phyloP scores from a whole-genome alignment of 1,140 invertebrate genomes.

The Streblospio benedicti region DNA sequence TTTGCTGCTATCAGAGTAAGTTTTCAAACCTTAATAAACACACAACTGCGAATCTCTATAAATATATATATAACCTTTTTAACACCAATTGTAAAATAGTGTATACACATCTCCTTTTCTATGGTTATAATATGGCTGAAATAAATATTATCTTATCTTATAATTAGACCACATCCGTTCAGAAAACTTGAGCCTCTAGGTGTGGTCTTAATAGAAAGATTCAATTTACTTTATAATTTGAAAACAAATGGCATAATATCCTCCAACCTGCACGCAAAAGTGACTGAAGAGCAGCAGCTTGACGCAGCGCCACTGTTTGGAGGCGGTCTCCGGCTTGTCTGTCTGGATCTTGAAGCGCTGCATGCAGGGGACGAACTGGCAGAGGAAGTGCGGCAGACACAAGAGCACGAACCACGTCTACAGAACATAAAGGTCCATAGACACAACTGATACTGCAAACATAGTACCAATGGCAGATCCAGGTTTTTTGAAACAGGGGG shows the following conservation, averaged over 20 bases:
- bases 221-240: background rate
- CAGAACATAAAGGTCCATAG: conserved; percentile 19
- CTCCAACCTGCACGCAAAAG: conserved; percentile 34
- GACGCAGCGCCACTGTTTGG: conserved; percentile 37
- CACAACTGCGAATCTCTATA: background rate
- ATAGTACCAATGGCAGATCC: too few species aligned
- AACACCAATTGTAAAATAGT: background rate
- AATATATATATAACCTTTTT: background rate
- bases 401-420: conserved; percentile 29
- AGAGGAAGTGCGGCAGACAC: conserved; percentile 34
- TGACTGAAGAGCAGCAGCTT: conserved; percentile 36
- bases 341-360: conserved; percentile 35
- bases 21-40: background rate
- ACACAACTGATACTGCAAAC: too few species aligned
- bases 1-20: too few species aligned
- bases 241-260: background rate
- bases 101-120: background rate
- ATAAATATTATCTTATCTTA: background rate
- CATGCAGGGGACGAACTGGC: conserved; percentile 40
- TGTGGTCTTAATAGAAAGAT: conserved; percentile 1
- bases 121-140: background rate
- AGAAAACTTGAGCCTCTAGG: background rate
- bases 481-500: too few species aligned
- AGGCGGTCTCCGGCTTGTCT: conserved; percentile 31
- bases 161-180: background rate